Conservation (phyloP, 2,888 invertebrate species). For the Notocelia uddmanniana region DNA sequence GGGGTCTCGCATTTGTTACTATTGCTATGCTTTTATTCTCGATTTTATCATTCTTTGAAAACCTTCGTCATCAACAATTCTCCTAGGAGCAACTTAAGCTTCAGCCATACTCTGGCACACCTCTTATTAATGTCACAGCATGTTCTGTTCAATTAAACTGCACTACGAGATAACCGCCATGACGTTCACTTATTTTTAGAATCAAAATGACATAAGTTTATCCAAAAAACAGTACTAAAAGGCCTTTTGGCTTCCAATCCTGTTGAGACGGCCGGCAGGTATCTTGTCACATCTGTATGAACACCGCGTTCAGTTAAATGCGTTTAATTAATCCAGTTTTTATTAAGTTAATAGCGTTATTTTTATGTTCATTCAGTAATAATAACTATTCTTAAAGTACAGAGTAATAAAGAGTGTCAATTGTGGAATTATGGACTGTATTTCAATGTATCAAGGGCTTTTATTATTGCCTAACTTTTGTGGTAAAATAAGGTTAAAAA, state of each 20-base stretch:
- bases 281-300: conserved; percentile 72
- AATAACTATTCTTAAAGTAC: neutral
- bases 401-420: neutral
- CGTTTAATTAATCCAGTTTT: conserved; percentile 47
- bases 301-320: conserved; percentile 51
- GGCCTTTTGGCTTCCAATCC: neutral
- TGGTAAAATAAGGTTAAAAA: neutral
- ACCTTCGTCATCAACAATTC: neutral
- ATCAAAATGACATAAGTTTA: conserved; percentile 15
- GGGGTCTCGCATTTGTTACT: too few species aligned
- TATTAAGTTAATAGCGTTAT: conserved; percentile 14
- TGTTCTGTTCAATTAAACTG: conserved; percentile 76
- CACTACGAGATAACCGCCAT: conserved; percentile 68
- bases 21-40: neutral
- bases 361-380: conserved; percentile 4
- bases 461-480: neutral
- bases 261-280: conserved; percentile 60
- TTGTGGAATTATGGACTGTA: neutral
- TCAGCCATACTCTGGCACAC: neutral
- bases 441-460: neutral
- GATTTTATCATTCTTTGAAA: neutral
- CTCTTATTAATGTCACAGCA: conserved; percentile 51
- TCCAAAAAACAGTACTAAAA: neutral
- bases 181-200: conserved; percentile 65
- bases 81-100: neutral